Evolutionary conservation across 2,797 vertebrate species (phyloP).

Genomic region (Borostomias antarcticus): DNA sequence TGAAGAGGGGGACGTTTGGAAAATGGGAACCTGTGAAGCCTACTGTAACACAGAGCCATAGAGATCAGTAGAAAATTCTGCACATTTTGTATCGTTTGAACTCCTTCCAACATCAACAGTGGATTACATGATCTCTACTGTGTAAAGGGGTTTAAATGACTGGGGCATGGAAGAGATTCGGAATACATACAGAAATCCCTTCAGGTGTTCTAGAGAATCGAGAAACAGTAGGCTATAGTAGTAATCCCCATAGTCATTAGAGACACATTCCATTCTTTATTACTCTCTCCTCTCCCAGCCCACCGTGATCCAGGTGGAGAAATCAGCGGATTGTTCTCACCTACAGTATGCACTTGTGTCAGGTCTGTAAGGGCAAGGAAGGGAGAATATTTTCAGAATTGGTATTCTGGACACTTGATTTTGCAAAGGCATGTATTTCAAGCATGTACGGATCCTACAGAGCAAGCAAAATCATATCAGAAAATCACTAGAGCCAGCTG

Average conservation of each 20-base stretch:
- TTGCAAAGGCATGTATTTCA: slow-evolving; percentile 39
- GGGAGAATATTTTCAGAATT: slow-evolving; percentile 13
- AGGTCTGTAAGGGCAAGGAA: slow-evolving; percentile 54
- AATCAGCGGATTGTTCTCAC: slow-evolving; percentile 53
- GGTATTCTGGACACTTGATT: background rate
- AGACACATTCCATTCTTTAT: slow-evolving; percentile 76
- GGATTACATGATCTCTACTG: slow-evolving; percentile 41
- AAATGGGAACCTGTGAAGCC: background rate
- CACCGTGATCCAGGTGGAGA: slow-evolving; percentile 65
- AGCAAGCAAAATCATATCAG: slow-evolving; percentile 45
- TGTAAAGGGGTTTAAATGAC: slow-evolving; percentile 7
- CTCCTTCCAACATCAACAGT: slow-evolving; percentile 48
- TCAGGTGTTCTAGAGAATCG: slow-evolving; percentile 61
- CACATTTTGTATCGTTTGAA: slow-evolving; percentile 34
- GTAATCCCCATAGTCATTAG: slow-evolving; percentile 62
- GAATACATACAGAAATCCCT: slow-evolving; percentile 54
- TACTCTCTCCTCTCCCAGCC: slow-evolving; percentile 45
- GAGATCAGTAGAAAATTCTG: slow-evolving; percentile 26
- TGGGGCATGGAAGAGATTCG: slow-evolving; percentile 38
- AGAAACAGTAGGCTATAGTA: slow-evolving; percentile 53
- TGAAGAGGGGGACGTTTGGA: background rate
- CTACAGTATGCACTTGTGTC: slow-evolving; percentile 34
- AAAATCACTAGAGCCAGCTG: slow-evolving; percentile 36
- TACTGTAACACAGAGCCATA: slow-evolving; percentile 14
- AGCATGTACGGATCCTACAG: slow-evolving; percentile 29